Conservation (phyloP, 2,797 vertebrate species). For the Amphiprion clarkii region DNA sequence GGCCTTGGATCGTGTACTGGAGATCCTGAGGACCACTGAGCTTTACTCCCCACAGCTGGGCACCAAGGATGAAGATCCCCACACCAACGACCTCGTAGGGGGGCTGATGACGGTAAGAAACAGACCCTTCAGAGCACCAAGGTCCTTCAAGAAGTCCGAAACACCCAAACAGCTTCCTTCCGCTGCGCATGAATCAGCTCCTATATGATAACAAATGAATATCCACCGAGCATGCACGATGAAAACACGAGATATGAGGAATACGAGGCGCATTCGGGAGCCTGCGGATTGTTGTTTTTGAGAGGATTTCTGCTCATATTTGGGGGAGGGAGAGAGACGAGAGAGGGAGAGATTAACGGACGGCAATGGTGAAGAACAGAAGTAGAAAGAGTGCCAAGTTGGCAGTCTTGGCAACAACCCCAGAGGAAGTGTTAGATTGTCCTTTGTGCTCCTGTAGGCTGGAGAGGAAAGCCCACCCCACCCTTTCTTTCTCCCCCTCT, state of each 20-base stretch:
- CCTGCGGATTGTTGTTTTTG: slow-evolving; percentile 17
- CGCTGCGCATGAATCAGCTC: slow-evolving; percentile 32
- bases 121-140: background rate
- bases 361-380: slow-evolving; percentile 71
- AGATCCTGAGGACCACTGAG: slow-evolving; percentile 96
- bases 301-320: slow-evolving; percentile 38
- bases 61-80: slow-evolving; percentile 95
- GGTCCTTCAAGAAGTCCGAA: slow-evolving; percentile 35
- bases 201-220: slow-evolving; percentile 34
- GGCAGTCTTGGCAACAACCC: slow-evolving; percentile 85
- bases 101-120: slow-evolving; percentile 94
- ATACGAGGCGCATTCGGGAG: background rate
- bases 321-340: slow-evolving; percentile 15
- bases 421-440: slow-evolving; percentile 88
- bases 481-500: slow-evolving; percentile 38
- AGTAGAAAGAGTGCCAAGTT: slow-evolving; percentile 83
- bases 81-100: slow-evolving; percentile 96
- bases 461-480: slow-evolving; percentile 81
- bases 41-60: slow-evolving; percentile 96
- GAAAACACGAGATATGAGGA: background rate
- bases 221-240: slow-evolving; percentile 1
- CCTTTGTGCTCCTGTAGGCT: slow-evolving; percentile 86
- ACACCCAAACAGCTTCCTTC: slow-evolving; percentile 55
- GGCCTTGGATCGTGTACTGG: slow-evolving; percentile 95
- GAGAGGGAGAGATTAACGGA: slow-evolving; percentile 49